phyloP scores from a whole-genome alignment of 2,888 invertebrate species.

The Harpalus rubripes region DNA sequence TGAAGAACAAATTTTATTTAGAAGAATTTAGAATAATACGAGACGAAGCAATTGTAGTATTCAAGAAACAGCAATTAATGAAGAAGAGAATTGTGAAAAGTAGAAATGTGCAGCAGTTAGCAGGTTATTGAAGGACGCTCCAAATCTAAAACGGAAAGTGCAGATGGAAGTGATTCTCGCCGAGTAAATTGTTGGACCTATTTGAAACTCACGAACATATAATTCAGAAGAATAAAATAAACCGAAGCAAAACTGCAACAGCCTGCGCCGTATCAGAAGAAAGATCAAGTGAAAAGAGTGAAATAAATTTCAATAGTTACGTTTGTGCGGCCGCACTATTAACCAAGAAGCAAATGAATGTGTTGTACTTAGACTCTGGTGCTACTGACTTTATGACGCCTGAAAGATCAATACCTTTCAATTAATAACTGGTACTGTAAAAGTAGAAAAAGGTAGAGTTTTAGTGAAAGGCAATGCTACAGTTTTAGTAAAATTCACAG shows the following conservation, averaged over 20 bases:
- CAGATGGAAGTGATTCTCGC: background rate
- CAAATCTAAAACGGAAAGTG: background rate
- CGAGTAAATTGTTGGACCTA: background rate
- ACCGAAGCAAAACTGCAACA: background rate
- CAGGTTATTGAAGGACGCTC: background rate
- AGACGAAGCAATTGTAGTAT: background rate
- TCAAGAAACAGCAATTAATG: background rate
- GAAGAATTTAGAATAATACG: background rate
- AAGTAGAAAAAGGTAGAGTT: background rate
- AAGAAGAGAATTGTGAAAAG: background rate
- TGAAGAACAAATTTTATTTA: background rate
- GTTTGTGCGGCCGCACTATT: background rate
- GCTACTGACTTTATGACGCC: background rate
- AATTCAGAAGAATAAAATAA: background rate
- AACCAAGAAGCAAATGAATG: background rate
- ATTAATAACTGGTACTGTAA: background rate
- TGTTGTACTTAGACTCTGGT: slow-evolving; percentile 2
- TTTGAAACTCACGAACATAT: background rate
- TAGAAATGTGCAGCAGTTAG: background rate
- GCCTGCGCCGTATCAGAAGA: background rate
- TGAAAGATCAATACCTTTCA: background rate
- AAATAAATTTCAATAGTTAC: background rate
- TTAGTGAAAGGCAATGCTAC: background rate
- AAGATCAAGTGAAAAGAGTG: background rate
- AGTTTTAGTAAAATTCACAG: background rate